These are phyloP conservation scores for Eonycteris spelaea DNA, from an alignment of 2,113 vertebrate species.

Conservation along the genomic window DNA sequence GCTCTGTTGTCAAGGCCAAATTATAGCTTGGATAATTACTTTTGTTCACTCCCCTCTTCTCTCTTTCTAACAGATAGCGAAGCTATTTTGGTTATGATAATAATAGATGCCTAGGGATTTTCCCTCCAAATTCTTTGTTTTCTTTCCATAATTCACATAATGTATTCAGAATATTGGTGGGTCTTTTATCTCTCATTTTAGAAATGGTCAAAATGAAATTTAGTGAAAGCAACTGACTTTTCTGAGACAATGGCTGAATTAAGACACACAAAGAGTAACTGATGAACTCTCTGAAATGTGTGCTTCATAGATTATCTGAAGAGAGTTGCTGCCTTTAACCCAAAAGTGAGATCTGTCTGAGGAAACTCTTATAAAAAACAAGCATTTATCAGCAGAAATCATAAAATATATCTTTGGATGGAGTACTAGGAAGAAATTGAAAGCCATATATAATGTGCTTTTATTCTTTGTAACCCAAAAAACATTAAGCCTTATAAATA, in stretches of 20 bases:
- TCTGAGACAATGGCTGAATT: neutral
- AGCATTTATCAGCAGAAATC: neutral
- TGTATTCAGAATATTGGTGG: constrained; percentile 54
- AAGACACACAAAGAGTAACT: neutral
- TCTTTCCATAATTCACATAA: constrained; percentile 32
- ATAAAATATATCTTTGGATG: neutral
- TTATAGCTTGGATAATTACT: constrained; percentile 49
- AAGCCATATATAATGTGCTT: neutral
- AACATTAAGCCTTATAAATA: neutral
- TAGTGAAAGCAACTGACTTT: neutral
- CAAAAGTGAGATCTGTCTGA: neutral
- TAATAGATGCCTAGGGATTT: constrained; percentile 39
- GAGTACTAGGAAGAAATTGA: neutral
- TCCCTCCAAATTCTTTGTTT: constrained; percentile 44
- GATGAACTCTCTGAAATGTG: neutral
- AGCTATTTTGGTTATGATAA: constrained; percentile 51
- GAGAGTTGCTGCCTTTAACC: neutral
- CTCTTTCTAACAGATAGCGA: constrained; percentile 39
- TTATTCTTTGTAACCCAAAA: neutral
- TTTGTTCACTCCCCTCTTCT: constrained; percentile 22
- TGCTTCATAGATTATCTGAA: neutral
- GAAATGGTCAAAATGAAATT: constrained; percentile 52
- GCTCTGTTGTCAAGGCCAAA: constrained; percentile 50
- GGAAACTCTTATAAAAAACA: neutral
- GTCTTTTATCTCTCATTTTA: constrained; percentile 35